Conservation (phyloP, 2,888 invertebrate genomes). For the Xylota segnis region DNA sequence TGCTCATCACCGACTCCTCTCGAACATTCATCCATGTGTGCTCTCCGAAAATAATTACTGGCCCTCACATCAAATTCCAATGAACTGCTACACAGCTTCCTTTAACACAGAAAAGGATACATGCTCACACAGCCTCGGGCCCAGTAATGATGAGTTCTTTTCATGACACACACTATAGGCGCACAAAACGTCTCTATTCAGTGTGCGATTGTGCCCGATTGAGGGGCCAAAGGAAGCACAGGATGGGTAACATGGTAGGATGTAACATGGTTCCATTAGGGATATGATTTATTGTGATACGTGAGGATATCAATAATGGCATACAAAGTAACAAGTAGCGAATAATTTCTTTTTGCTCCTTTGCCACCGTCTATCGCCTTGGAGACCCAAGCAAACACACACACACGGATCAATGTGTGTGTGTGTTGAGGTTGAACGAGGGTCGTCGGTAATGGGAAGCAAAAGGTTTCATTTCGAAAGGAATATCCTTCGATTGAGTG, state of each 20-base stretch:
- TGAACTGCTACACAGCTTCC: slow-evolving; percentile 50
- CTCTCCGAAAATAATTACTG: slow-evolving; percentile 66
- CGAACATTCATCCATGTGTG: slow-evolving; percentile 17
- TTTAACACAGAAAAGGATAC: slow-evolving; percentile 52
- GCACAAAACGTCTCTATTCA: background rate
- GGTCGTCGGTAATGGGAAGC: slow-evolving; percentile 35
- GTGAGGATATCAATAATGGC: slow-evolving; percentile 59
- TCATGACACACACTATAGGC: slow-evolving; percentile 26
- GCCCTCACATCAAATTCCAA: slow-evolving; percentile 63
- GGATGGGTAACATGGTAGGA: slow-evolving; percentile 30
- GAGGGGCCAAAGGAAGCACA: slow-evolving; percentile 19
- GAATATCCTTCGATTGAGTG: slow-evolving; percentile 11
- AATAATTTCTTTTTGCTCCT: slow-evolving; percentile 30
- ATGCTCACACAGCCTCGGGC: slow-evolving; percentile 63
- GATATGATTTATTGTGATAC: slow-evolving; percentile 67
- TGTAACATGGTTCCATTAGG: slow-evolving; percentile 47
- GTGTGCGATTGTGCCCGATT: background rate
- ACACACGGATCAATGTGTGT: slow-evolving; percentile 1
- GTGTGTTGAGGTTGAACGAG: background rate
- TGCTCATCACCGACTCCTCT: slow-evolving; percentile 39
- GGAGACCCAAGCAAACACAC: background rate
- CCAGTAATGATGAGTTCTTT: slow-evolving; percentile 68
- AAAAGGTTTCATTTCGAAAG: slow-evolving; percentile 32
- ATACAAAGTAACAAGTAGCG: slow-evolving; percentile 59
- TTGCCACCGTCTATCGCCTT: background rate